These are phyloP conservation scores for Synanthedon tipuliformis DNA, from an alignment of 2,888 invertebrate species.

Conservation along the genomic window DNA sequence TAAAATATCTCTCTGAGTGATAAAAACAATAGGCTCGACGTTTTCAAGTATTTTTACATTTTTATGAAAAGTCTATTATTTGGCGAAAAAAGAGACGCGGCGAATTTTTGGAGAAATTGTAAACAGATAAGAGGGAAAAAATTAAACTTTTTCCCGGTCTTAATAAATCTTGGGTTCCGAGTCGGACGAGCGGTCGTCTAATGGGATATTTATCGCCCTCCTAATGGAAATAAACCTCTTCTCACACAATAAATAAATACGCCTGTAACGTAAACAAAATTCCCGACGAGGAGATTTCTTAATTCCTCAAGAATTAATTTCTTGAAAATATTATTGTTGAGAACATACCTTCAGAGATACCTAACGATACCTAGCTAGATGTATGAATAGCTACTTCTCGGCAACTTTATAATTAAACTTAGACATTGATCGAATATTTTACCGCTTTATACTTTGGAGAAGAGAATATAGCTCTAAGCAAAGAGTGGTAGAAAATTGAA, in stretches of 20 bases:
- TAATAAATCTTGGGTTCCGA: slow-evolving; percentile 40
- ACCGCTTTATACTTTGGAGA: not conserved
- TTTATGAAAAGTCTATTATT: not conserved
- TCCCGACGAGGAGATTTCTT: slow-evolving; percentile 7
- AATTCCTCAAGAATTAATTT: slow-evolving; percentile 15
- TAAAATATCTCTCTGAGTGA: not conserved
- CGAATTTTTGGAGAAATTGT: slow-evolving; percentile 26
- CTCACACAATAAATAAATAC: slow-evolving; percentile 35
- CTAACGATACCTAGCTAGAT: no score
- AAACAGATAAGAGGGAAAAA: slow-evolving; percentile 33
- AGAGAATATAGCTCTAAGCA: no score
- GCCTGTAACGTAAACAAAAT: slow-evolving; percentile 38
- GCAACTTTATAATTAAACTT: not conserved
- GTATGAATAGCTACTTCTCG: not conserved
- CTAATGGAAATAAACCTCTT: slow-evolving; percentile 44
- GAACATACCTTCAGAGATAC: not conserved
- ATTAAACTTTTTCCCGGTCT: slow-evolving; percentile 34
- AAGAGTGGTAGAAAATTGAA: no score
- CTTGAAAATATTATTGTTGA: slow-evolving; percentile 7
- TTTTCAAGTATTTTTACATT: not conserved
- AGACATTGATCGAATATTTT: not conserved
- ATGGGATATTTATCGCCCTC: slow-evolving; percentile 57
- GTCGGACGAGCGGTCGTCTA: slow-evolving; percentile 32
- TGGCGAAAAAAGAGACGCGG: slow-evolving; percentile 13
- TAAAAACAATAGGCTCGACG: not conserved